Percentiles rank a stretch among this genome's conserved stretches.
Conservation (phyloP, 2,888 invertebrate genomes). For the Scaptomyza flava region DNA sequence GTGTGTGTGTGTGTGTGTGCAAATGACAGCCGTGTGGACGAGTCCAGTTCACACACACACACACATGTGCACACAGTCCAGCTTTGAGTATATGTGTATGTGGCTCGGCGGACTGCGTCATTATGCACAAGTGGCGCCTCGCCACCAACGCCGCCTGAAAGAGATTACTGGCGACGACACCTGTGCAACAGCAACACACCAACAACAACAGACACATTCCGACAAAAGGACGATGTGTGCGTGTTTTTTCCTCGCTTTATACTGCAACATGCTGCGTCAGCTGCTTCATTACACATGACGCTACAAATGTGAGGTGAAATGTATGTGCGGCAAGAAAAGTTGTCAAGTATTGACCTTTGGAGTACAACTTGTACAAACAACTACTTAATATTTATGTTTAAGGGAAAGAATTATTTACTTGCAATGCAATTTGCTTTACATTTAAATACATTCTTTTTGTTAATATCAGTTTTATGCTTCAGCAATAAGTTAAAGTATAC, state of each 20-base stretch:
- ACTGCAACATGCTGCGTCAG: conserved; percentile 72
- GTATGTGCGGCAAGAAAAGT: conserved; percentile 25
- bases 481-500: too few species aligned
- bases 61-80: conserved; percentile 29
- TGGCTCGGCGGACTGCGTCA: conserved; percentile 61
- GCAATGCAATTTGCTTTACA: too few species aligned
- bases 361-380: neutral
- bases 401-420: neutral
- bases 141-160: conserved; percentile 59
- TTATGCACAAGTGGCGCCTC: conserved; percentile 76
- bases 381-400: neutral
- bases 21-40: conserved; percentile 71
- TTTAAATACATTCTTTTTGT: too few species aligned
- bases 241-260: conserved; percentile 16
- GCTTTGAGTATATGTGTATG: conserved; percentile 37
- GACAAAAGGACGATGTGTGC: conserved; percentile 34
- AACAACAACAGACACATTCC: conserved; percentile 31
- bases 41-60: conserved; percentile 44
- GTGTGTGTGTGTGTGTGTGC: conserved; percentile 45
- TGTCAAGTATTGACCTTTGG: conserved; percentile 1
- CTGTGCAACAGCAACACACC: conserved; percentile 63
- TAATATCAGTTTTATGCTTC: too few species aligned
- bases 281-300: conserved; percentile 76
- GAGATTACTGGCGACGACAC: conserved; percentile 78
- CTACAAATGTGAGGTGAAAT: conserved; percentile 37